Base-by-base conservation (phyloP, 2,113 vertebrate genomes). In the Cochlearius cochlearius region DNA sequence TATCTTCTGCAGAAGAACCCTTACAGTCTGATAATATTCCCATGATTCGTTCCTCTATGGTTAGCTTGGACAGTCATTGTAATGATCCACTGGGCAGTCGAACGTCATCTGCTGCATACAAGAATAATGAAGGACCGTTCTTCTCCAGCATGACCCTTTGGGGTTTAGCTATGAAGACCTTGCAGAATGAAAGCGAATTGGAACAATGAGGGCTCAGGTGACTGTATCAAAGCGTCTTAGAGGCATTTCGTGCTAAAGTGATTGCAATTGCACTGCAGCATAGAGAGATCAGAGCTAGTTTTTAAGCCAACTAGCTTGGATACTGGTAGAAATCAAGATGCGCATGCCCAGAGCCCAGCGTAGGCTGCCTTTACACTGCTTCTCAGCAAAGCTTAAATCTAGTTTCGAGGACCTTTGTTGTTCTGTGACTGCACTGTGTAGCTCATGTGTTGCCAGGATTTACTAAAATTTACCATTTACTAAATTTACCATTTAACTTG, bases 161-260 rank as follows among this genome's bases (percentile, higher is more conserved):
- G 99, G 99, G 99, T 29, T 95, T 99, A 38, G 99, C 99, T 2
- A 99, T 99, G 99, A 99, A 99, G 96, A 99, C 99, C 0, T 97
- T 99, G 95, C 99, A 99, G 95, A 99, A 99, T 27, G 99, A 99
- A n/a, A 98, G 93, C 0, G 99, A 99, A 39, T 81, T 99, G 98
- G 99, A 99, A 15, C 98, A 99, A 23, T 99, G 91, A 98, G 2
- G 34, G 5, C 25, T 55, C 16, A 11, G 81, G 62, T 66, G 86
- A 72, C 47, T 21, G 20, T 7, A 21, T 72, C 50, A 15, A 32
- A 76, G n/a, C 19, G 38, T 59, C 30, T 23, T 29, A 27, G 68
- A 72, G 47, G 64, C 34, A 5, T 78, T 89, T 85, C 34, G 1
- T 62, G 74, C 71, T 72, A 10, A 55, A 7, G 29, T 76, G 75